These are phyloP conservation scores for Venturia canescens DNA, from an alignment of 1,140 invertebrate species.

Conservation along the genomic window DNA sequence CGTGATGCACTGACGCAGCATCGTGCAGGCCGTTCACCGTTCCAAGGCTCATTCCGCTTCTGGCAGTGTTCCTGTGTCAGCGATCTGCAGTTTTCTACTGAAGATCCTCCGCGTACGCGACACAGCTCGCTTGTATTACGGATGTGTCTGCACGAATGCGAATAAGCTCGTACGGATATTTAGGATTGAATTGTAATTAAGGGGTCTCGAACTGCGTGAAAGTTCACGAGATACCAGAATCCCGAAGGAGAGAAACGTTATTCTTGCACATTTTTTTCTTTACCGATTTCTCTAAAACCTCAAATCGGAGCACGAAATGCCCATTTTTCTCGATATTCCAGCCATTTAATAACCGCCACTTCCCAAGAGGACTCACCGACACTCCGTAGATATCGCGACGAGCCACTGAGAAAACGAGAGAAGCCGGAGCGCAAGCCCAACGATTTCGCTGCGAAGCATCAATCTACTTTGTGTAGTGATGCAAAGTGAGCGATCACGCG, in stretches of 20 bases:
- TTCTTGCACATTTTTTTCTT: no score
- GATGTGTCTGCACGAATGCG: background rate
- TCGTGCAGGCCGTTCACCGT: conserved; percentile 39
- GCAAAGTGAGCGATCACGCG: conserved; percentile 32
- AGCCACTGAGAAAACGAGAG: background rate
- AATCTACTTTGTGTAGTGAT: conserved; percentile 6
- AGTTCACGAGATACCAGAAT: no score
- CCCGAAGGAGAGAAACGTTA: no score
- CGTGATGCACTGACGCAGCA: conserved; percentile 19
- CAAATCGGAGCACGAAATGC: no score
- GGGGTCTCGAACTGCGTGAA: no score
- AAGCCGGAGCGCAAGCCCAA: background rate
- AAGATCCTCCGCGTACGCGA: background rate
- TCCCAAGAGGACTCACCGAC: no score
- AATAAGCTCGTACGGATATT: background rate
- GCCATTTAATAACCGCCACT: no score
- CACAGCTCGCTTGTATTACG: background rate
- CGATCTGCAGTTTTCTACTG: background rate
- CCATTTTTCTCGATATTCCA: no score
- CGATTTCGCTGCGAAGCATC: conserved; percentile 6
- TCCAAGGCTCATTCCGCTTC: conserved; percentile 18
- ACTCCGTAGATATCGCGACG: background rate
- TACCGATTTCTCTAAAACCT: no score
- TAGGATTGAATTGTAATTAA: no score
- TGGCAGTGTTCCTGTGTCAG: background rate